Percentiles rank a stretch among this genome's conserved stretches.
Evolutionary conservation across 1,140 invertebrate genomes (phyloP).

Genomic region (Drosophila lacteicornis): DNA sequence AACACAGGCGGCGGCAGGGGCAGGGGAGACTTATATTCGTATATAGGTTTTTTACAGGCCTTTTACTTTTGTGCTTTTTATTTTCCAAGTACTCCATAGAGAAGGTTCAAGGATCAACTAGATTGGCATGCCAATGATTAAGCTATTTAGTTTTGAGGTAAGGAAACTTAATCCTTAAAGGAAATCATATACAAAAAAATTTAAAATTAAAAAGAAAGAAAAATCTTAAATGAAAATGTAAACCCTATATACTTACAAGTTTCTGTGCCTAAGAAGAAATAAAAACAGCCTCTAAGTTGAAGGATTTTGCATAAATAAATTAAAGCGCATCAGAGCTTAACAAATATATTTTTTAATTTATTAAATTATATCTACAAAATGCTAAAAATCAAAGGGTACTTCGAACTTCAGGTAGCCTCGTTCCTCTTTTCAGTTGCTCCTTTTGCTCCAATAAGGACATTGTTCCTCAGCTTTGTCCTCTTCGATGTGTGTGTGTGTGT

Average conservation of each 20-base stretch:
- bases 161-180: too few species aligned
- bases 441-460: too few species aligned
- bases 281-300: background rate
- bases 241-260: background rate
- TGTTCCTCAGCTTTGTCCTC: constrained; percentile 2
- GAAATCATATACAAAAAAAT: too few species aligned
- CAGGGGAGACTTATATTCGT: constrained; percentile 5
- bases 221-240: too few species aligned
- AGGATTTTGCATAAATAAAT: background rate
- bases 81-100: background rate
- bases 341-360: background rate
- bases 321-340: too few species aligned
- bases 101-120: background rate
- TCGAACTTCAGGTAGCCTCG: background rate
- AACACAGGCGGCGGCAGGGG: constrained; percentile 19
- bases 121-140: too few species aligned
- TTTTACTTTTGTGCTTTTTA: background rate
- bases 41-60: background rate
- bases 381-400: background rate
- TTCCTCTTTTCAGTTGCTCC: background rate
- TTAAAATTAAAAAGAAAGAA: too few species aligned
- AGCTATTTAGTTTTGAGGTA: too few species aligned
- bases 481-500: background rate
- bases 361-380: constrained; percentile 8
- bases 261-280: background rate